Percentiles rank a stretch among this genome's conserved stretches.
Evolutionary conservation across 30 jellyfish, hydroid and myxozoan genomes (phyloP).

Genomic region (Cassiopea xamachana): DNA sequence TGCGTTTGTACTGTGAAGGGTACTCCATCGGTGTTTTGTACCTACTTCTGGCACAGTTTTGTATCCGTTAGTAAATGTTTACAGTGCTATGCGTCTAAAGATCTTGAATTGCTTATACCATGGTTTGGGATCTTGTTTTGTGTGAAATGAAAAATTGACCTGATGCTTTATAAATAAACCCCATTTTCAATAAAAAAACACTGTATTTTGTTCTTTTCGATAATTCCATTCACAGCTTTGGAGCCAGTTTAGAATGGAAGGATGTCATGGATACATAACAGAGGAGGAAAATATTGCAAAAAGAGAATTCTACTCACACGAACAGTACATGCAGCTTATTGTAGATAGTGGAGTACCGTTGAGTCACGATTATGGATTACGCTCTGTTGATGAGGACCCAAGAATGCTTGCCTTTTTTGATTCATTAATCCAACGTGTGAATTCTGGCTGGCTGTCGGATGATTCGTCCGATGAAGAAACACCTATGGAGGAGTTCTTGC

Average conservation of each 20-base stretch:
- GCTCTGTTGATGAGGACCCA: conserved; percentile 88
- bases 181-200: background rate
- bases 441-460: conserved; percentile 80
- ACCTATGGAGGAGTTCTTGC: conserved; percentile 56
- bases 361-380: conserved; percentile 84
- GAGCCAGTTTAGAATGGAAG: conserved; percentile 88
- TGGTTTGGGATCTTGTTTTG: no score
- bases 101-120: no score
- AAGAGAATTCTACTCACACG: conserved; percentile 71
- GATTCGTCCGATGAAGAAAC: conserved; percentile 78
- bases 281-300: conserved; percentile 60
- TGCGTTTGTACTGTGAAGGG: no score
- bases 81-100: no score
- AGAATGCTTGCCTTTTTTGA: conserved; percentile 95
- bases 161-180: no score
- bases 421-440: conserved; percentile 82
- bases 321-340: conserved; percentile 75
- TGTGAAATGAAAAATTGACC: no score
- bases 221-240: conserved; percentile 62
- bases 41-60: no score
- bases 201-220: background rate
- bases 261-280: conserved; percentile 77
- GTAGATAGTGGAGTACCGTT: conserved; percentile 68
- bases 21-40: no score
- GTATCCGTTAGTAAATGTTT: no score